A percentile compares a stretch with the other conserved stretches of the same genome.
These are phyloP conservation scores for Euura saliciscinereae DNA, from an alignment of 1,140 invertebrate genomes.

Conservation along the genomic window DNA sequence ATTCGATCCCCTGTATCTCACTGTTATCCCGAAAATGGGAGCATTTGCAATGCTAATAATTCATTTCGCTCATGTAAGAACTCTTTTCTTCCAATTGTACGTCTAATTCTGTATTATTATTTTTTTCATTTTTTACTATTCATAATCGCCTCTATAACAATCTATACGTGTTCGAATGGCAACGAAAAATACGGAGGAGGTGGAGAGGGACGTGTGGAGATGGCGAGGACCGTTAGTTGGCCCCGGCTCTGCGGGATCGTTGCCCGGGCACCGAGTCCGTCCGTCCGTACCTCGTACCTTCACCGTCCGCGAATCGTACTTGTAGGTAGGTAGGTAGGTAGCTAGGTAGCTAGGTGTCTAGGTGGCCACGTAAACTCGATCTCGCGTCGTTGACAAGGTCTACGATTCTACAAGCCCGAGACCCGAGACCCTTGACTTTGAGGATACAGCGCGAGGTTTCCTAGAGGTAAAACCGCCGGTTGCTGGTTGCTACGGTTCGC, in stretches of 20 bases:
- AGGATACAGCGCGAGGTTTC: too few relatives aligned
- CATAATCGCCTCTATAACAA: neutral
- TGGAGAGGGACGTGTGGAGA: conserved; percentile 35
- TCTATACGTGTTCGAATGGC: conserved; percentile 17
- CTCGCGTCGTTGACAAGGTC: too few relatives aligned
- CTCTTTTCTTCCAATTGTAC: neutral
- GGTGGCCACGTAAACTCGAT: too few relatives aligned
- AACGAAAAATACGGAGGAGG: conserved; percentile 11
- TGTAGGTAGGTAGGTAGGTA: too few relatives aligned
- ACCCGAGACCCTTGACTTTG: too few relatives aligned
- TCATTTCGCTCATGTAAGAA: too few relatives aligned
- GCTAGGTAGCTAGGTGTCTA: too few relatives aligned
- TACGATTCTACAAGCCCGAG: too few relatives aligned
- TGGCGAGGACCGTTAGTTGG: conserved; percentile 56
- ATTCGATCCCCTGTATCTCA: too few relatives aligned
- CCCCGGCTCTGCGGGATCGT: conserved; percentile 54
- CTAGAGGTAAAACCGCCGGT: too few relatives aligned
- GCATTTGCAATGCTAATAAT: too few relatives aligned
- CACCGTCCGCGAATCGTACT: neutral
- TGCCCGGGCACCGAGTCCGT: conserved; percentile 49
- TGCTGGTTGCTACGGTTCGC: neutral
- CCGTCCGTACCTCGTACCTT: conserved; percentile 19
- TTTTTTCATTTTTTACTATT: neutral
- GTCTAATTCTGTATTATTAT: neutral
- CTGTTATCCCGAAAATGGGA: too few relatives aligned